Base-by-base conservation (phyloP, 2,797 vertebrate genomes). In the Holocentrus rufus region DNA sequence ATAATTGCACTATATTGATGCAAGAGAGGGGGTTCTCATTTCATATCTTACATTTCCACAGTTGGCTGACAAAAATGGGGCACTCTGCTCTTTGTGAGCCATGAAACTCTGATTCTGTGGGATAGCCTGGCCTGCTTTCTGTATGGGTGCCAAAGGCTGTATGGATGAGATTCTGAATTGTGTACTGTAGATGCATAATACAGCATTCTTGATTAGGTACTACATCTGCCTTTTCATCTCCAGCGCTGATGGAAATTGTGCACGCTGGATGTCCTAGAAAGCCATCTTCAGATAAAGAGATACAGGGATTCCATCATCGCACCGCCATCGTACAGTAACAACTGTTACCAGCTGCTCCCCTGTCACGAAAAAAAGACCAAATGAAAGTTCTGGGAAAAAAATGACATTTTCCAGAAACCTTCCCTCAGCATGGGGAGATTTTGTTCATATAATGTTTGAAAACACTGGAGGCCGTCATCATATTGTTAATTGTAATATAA, bases 1-100 rank as follows among this genome's bases (percentile, higher is more conserved):
- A 49, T 91, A 93, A 93, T 92, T 92, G 90, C 87, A 82, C 79
- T 85, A 88, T 92, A 93, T 93, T 86, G 92, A 93, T 85, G 90
- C 80, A 79, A 82, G 74, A 77, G 75, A 77, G 76, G 55, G 17
- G 73, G 70, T 25, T 56, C 81, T 83, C 79, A 85, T 88, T 89
- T 90, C 79, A 85, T 86, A 90, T 89, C 81, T 89, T 81, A 81
- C 84, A 87, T 81, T 85, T 81, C 80, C 72, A 80, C 73, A 76
- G 84, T 85, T 79, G 78, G 75, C 76, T 86, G 81, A 81, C 11
- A 74, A 88, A 91, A 90, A 86, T 86, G 72, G 80, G 76, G 72
- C 87, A 89, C 85, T 90, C 62, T 84, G 81, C 84, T 89, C 81
- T 89, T 89, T 88, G 79, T 87, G 74, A 88, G 76, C 71, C 73